These are phyloP conservation scores for Halictus rubicundus DNA, from an alignment of 1,140 invertebrate species.

Conservation along the genomic window DNA sequence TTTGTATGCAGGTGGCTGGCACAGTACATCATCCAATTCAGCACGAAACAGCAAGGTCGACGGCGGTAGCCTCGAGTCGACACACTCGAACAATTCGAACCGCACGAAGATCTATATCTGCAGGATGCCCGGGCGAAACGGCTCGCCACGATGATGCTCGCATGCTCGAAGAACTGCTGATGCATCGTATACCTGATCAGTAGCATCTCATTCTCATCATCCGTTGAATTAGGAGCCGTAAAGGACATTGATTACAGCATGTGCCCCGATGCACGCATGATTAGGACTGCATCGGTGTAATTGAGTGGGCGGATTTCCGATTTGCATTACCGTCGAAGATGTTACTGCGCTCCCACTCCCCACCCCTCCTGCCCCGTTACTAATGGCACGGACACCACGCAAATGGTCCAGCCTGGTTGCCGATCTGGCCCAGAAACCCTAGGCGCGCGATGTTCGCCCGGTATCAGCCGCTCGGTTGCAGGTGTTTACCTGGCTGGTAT, in stretches of 20 bases:
- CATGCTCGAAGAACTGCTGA: background rate
- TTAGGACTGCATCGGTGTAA: constrained; percentile 68
- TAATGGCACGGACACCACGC: constrained; percentile 62
- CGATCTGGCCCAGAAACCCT: constrained; percentile 24
- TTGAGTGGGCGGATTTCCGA: constrained; percentile 72
- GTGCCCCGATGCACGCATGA: constrained; percentile 61
- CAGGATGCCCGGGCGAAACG: too few species aligned
- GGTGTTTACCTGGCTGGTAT: constrained; percentile 56
- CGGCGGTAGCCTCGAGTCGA: too few species aligned
- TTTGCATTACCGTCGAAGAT: constrained; percentile 71
- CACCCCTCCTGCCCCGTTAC: too few species aligned
- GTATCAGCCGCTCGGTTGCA: constrained; percentile 37
- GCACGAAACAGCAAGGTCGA: too few species aligned
- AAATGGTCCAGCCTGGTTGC: constrained; percentile 55
- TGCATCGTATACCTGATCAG: background rate
- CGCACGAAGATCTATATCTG: too few species aligned
- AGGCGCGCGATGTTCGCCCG: constrained; percentile 15
- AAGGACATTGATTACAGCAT: constrained; percentile 62
- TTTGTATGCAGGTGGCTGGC: too few species aligned
- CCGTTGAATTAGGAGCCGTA: constrained; percentile 49
- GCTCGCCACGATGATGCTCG: background rate
- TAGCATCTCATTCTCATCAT: constrained; percentile 46
- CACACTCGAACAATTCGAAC: too few species aligned
- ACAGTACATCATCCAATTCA: too few species aligned
- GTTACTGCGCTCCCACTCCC: constrained; percentile 50